phyloP scores from a whole-genome alignment of 37 sponge, comb jelly and placozoan genomes.

The Mnemiopsis leidyi region DNA sequence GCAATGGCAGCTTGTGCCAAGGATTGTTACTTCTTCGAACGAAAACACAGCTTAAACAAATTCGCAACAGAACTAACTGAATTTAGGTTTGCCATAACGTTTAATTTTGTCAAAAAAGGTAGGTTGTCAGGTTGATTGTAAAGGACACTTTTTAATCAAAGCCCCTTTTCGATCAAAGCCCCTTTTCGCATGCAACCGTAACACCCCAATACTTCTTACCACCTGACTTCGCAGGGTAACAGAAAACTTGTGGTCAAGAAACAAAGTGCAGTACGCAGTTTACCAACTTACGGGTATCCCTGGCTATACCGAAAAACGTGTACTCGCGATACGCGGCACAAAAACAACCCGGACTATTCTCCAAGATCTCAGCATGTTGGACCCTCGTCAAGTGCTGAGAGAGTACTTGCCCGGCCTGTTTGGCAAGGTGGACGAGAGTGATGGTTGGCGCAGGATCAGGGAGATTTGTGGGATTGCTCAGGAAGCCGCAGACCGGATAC shows the following conservation, averaged over 20 bases:
- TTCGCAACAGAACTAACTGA: neutral
- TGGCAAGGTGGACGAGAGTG: neutral
- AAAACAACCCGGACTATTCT: neutral
- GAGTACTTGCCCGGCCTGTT: neutral
- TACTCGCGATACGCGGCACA: neutral
- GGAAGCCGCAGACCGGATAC: neutral
- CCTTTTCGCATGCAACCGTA: no score
- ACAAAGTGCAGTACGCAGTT: slow-evolving; percentile 10
- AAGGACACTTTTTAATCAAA: no score
- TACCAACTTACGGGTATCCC: neutral
- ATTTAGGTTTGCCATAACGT: neutral
- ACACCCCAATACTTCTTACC: no score
- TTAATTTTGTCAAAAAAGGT: no score
- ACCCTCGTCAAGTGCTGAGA: neutral
- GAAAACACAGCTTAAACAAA: slow-evolving; percentile 4
- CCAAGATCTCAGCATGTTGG: neutral
- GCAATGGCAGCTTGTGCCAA: neutral
- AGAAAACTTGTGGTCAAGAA: neutral
- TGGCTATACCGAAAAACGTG: neutral
- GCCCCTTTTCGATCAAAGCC: no score
- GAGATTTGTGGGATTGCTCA: neutral
- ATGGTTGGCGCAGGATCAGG: neutral
- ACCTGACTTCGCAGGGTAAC: neutral
- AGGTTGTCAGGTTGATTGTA: no score
- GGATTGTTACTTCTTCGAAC: neutral